Percentiles rank a stretch among this genome's conserved stretches.
Conservation (phyloP, 1,140 invertebrate genomes). For the Saccostrea cuccullata region DNA sequence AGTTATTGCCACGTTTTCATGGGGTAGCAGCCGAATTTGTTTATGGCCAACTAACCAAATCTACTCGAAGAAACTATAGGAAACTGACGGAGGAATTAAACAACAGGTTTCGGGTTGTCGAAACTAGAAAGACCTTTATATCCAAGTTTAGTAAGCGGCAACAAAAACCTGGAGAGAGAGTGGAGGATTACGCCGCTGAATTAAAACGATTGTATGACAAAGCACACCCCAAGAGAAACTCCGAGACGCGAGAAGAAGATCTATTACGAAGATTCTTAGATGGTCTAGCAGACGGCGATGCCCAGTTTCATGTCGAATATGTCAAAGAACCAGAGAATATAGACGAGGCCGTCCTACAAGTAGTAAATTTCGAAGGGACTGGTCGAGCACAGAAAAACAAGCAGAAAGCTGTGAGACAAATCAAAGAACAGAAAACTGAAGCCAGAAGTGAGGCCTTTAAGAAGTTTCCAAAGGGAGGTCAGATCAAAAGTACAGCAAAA, state of each 20-base stretch:
- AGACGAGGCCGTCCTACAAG: too few relatives aligned
- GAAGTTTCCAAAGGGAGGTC: not conserved
- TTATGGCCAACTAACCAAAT: constrained; percentile 32
- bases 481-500: not conserved
- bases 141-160: constrained; percentile 25
- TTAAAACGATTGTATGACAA: constrained; percentile 39
- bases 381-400: not conserved
- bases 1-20: not conserved
- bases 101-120: constrained; percentile 39
- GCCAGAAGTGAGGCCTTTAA: not conserved
- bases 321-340: too few relatives aligned
- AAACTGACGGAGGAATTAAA: constrained; percentile 29
- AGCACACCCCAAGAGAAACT: constrained; percentile 37
- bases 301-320: too few relatives aligned
- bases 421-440: not conserved
- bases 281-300: too few relatives aligned
- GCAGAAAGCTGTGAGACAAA: not conserved
- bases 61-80: not conserved
- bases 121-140: constrained; percentile 38
- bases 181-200: constrained; percentile 43
- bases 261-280: too few relatives aligned
- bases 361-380: too few relatives aligned
- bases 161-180: constrained; percentile 37
- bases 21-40: constrained; percentile 36
- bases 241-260: too few relatives aligned